Percentiles rank a stretch among this genome's conserved stretches.
phyloP scores from a whole-genome alignment of 2,113 vertebrate genomes.

The Lophius piscatorius region DNA sequence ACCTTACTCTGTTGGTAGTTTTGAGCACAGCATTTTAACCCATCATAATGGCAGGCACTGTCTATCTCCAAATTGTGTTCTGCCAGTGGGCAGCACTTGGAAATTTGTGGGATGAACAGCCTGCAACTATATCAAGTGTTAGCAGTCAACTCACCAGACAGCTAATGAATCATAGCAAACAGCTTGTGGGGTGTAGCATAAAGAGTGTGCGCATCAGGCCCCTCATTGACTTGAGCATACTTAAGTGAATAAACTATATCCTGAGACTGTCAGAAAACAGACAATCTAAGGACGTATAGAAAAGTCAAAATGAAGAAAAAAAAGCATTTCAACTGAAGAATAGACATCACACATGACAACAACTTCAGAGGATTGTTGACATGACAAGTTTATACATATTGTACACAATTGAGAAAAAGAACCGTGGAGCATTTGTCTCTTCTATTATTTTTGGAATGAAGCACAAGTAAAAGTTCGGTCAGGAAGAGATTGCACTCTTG shows the following conservation, averaged over 20 bases:
- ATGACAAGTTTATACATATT: too few species aligned
- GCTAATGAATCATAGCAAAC: conserved; percentile 75
- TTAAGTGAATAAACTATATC: conserved; percentile 68
- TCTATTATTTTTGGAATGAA: too few species aligned
- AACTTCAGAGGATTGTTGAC: too few species aligned
- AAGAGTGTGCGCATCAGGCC: conserved; percentile 63
- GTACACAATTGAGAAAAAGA: too few species aligned
- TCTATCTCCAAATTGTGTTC: conserved; percentile 34
- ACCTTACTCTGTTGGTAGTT: conserved; percentile 39
- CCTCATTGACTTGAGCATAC: conserved; percentile 56
- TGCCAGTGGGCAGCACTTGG: conserved; percentile 54
- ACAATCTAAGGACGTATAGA: conserved; percentile 61
- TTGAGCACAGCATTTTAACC: conserved; percentile 48
- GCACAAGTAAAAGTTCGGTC: too few species aligned
- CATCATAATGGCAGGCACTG: conserved; percentile 39
- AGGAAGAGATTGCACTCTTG: too few species aligned
- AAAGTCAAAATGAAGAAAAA: conserved; percentile 38
- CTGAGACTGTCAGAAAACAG: conserved; percentile 59
- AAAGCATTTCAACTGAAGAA: conserved; percentile 9
- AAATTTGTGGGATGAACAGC: conserved; percentile 65
- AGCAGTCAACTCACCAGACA: conserved; percentile 71
- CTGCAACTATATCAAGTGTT: conserved; percentile 75
- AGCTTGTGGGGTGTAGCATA: conserved; percentile 76
- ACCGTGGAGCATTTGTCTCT: too few species aligned
- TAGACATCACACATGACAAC: conserved; percentile 12